Evolutionary conservation across 2,113 vertebrate species (phyloP).

Genomic region (Psammodynastes pulverulentus): DNA sequence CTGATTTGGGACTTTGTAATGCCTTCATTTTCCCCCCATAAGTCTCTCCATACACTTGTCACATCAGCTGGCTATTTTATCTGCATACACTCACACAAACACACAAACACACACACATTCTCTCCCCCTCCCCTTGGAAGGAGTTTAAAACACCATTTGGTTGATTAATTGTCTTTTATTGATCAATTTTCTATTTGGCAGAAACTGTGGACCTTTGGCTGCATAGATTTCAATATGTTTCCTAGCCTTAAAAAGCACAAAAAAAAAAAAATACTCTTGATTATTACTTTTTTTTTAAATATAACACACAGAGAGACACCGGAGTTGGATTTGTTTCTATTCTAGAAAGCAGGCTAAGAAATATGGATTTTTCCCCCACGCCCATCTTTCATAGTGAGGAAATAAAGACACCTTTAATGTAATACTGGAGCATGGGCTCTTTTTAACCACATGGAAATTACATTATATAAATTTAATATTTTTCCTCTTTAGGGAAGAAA

Average conservation of each 20-base stretch:
- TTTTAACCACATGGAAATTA: conserved; percentile 24
- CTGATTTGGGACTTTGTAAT: background rate
- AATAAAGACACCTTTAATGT: conserved; percentile 19
- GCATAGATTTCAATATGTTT: conserved; percentile 53
- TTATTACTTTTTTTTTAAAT: background rate
- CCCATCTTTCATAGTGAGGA: background rate
- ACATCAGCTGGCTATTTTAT: conserved; percentile 26
- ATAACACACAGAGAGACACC: background rate
- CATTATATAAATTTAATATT: conserved; percentile 27
- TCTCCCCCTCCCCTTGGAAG: conserved; percentile 23
- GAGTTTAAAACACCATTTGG: conserved; percentile 57
- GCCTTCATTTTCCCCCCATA: background rate
- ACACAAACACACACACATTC: background rate
- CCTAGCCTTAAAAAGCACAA: conserved; percentile 39
- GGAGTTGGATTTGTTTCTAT: background rate
- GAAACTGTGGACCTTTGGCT: background rate
- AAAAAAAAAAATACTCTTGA: conserved; percentile 5
- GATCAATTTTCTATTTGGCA: conserved; percentile 52
- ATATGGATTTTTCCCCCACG: background rate
- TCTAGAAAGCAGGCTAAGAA: background rate
- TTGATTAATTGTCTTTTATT: conserved; percentile 57
- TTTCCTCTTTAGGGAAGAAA: background rate
- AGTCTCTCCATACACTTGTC: conserved; percentile 33
- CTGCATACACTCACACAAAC: background rate
- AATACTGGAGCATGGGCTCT: background rate